phyloP scores from a whole-genome alignment of 2,113 vertebrate genomes.

The Pomatostomus ruficeps region DNA sequence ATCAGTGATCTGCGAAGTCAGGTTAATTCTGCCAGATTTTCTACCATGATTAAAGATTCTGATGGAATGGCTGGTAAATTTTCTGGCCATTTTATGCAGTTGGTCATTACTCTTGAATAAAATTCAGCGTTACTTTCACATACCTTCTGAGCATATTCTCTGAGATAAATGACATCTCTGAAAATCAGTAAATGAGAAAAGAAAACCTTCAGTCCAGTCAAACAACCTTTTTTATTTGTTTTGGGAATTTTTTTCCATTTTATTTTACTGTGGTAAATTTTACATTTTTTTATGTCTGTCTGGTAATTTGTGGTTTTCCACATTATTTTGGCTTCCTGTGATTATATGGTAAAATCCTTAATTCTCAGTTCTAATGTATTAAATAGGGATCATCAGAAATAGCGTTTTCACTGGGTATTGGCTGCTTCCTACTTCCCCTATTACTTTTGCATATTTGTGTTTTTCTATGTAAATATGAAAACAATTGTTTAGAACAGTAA shows the following conservation, averaged over 20 bases:
- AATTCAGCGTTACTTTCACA: not conserved
- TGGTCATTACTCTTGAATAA: not conserved
- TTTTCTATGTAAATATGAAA: not conserved
- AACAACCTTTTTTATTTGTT: not conserved
- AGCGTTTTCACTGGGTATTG: not conserved
- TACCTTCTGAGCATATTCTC: not conserved
- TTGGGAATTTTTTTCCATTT: not conserved
- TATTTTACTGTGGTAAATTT: not conserved
- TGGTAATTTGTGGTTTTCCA: not conserved
- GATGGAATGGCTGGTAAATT: not conserved
- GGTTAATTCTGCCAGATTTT: not conserved
- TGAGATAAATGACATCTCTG: not conserved
- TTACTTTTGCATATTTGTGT: not conserved
- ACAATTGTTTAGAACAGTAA: not conserved
- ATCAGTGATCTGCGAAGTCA: not conserved
- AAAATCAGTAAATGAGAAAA: not conserved
- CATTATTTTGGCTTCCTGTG: not conserved
- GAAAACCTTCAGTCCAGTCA: not conserved
- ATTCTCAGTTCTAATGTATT: not conserved
- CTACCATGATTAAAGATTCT: not conserved
- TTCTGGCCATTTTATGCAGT: not conserved
- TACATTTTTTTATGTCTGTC: not conserved
- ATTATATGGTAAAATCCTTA: not conserved
- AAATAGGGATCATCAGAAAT: not conserved
- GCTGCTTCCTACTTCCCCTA: not conserved